A percentile compares a stretch with the other conserved stretches of the same genome.
phyloP scores from a whole-genome alignment of 2,888 invertebrate genomes.

The Noctua fimbriata region DNA sequence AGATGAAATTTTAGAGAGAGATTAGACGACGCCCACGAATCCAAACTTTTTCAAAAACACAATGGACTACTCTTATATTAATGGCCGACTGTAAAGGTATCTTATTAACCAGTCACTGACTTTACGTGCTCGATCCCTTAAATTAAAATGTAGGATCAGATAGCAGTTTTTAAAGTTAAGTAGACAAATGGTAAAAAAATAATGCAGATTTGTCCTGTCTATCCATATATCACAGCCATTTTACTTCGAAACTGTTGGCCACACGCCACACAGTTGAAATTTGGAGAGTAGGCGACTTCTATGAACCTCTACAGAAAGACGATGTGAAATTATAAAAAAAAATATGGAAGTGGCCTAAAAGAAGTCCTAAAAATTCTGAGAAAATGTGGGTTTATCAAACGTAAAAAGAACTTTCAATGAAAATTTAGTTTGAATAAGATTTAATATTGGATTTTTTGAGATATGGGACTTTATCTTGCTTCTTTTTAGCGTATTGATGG shows the following conservation, averaged over 20 bases:
- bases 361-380: background rate
- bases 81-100: no score
- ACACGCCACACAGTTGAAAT: background rate
- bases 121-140: no score
- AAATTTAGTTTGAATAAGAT: background rate
- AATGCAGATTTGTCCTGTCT: background rate
- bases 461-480: background rate
- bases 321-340: background rate
- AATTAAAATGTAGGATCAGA: no score
- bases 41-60: no score
- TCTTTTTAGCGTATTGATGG: no score
- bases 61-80: no score
- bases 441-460: background rate
- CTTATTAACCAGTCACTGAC: no score
- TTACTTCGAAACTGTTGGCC: background rate
- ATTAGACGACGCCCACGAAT: no score
- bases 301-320: background rate
- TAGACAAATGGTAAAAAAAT: no score
- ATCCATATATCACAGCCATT: background rate
- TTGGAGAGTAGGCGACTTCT: background rate
- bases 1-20: no score
- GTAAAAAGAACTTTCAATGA: background rate
- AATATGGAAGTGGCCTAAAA: background rate
- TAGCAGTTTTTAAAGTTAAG: no score
- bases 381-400: background rate